Evolutionary conservation across 2,113 vertebrate genomes (phyloP).

Genomic region (Gopherus evgoodei): DNA sequence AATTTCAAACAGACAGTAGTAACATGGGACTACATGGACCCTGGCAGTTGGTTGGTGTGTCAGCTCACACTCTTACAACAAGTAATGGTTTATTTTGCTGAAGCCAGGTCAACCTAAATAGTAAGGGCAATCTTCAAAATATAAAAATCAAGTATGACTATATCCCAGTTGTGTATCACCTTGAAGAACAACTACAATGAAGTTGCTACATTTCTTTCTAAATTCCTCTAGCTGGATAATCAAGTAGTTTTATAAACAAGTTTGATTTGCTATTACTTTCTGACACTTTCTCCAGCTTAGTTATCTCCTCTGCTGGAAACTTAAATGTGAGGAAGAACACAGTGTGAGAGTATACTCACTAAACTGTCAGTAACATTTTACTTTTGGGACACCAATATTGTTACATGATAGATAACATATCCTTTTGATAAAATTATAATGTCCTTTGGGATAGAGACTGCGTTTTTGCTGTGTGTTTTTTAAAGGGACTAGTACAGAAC

Average conservation of each 20-base stretch:
- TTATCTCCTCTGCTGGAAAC: neutral
- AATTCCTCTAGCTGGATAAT: neutral
- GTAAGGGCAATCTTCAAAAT: neutral
- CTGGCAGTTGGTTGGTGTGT: neutral
- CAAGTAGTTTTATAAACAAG: neutral
- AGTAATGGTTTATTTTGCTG: neutral
- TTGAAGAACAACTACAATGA: neutral
- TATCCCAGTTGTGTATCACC: neutral
- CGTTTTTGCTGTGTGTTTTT: constrained; percentile 19
- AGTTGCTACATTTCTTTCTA: neutral
- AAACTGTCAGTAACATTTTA: constrained; percentile 30
- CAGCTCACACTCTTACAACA: neutral
- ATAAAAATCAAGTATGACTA: neutral
- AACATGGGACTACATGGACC: neutral
- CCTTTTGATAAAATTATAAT: constrained; percentile 6
- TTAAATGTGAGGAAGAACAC: neutral
- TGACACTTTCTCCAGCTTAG: neutral
- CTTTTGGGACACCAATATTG: neutral
- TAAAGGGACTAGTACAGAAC: neutral
- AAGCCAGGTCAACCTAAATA: neutral
- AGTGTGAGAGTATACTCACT: constrained; percentile 42
- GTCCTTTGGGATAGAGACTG: neutral
- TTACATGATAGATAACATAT: neutral
- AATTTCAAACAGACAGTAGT: neutral
- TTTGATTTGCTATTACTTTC: neutral